Base-by-base conservation (phyloP, 2,888 invertebrate genomes). In the Ypsolopha sequella region DNA sequence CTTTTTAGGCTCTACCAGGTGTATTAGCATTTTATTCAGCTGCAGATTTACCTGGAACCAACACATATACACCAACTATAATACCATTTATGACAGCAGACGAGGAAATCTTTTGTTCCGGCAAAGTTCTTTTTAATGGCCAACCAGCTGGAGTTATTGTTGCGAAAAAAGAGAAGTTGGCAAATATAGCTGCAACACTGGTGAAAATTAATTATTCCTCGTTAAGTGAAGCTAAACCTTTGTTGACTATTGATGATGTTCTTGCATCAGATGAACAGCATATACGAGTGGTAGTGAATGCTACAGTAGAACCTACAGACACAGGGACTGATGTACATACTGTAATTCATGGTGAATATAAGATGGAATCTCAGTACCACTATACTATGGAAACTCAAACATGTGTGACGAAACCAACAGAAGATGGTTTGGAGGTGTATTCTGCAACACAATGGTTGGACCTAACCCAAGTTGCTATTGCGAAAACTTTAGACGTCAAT, bases 371-470 rank as follows among this genome's bases (percentile, higher is more conserved):
- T 7, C 94, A 95, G 65, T 93, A 91, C 67, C 94, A 94, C 67
- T 93, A 89, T 61, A 89, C 90, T 8, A 91, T 95, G 92, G 95
- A 95, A 62, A 89, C 92, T 0, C 92, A 92, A 41, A 88, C 88
- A 0, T 90, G 91, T 54, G 84, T 93, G 0, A 90, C 87, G 10
- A 70, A 89, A 14, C 94, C 92, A 0, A 87, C 86, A 24, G 95
- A 95, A 68, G 92, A 93, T 58, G 92, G 92, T 0, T 72, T 93
- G 59, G 90, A 93, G 54, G 88, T 95, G 0, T 90, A 88, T 60
- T 76, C 89, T 0, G 66, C 92, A 0, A 88, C 91, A 0, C 93
- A 93, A 59, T 91, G 89, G 88, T 80, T 91, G 58, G 90, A 92
- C 60, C 66, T 89, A 8, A 71, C 78, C 0, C 91, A 92, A 64